Conservation (phyloP, 2,888 invertebrate species). For the Margaritifera margaritifera region DNA sequence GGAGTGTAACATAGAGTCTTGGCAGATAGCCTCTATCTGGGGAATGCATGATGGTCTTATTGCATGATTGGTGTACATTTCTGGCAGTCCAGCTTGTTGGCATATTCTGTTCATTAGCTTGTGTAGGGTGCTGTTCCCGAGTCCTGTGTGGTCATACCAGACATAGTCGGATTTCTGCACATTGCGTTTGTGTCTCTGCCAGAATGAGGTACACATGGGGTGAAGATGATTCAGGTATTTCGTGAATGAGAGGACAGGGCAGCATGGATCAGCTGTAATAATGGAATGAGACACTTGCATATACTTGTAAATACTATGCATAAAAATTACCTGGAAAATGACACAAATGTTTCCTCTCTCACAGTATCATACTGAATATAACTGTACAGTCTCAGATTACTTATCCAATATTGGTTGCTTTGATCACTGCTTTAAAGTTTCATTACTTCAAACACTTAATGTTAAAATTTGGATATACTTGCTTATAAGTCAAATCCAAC, state of each 20-base stretch:
- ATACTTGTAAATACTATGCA: too few relatives aligned
- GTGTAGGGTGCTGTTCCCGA: constrained; percentile 63
- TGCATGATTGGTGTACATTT: constrained; percentile 63
- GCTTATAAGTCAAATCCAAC: too few relatives aligned
- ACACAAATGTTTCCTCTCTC: too few relatives aligned
- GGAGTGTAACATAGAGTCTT: constrained; percentile 28
- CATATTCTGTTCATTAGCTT: constrained; percentile 53
- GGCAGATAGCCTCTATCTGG: constrained; percentile 55
- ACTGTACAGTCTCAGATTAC: too few relatives aligned
- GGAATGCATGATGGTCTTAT: constrained; percentile 64
- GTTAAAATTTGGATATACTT: too few relatives aligned
- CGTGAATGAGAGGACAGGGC: constrained; percentile 60
- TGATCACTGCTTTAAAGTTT: too few relatives aligned
- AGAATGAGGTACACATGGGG: constrained; percentile 66
- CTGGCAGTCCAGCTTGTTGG: constrained; percentile 50
- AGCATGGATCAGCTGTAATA: constrained; percentile 57
- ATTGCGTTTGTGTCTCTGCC: constrained; percentile 62
- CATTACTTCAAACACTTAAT: too few relatives aligned
- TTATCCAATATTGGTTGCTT: too few relatives aligned
- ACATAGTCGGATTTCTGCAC: constrained; percentile 57
- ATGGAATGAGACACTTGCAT: too few relatives aligned
- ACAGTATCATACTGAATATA: too few relatives aligned
- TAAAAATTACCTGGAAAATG: too few relatives aligned
- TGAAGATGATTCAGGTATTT: constrained; percentile 62
- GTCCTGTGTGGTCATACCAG: constrained; percentile 63